These are phyloP conservation scores for Leptarthrus brevirostris DNA, from an alignment of 2,888 invertebrate species.

Conservation along the genomic window DNA sequence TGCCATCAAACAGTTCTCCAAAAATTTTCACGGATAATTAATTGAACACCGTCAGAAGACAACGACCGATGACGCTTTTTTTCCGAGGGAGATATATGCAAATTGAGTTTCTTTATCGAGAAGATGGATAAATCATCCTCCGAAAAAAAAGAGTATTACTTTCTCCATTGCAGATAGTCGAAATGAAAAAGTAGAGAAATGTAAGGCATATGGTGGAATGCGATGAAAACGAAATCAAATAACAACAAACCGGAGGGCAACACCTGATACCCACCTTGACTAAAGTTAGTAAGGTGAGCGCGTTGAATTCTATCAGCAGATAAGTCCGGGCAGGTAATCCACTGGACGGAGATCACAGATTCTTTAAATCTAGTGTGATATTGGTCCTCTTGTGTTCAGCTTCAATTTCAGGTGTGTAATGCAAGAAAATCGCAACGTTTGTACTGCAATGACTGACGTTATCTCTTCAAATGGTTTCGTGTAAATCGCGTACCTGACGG, in stretches of 20 bases:
- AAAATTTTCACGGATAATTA: too few species aligned
- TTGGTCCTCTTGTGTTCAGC: neutral
- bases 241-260: conserved; percentile 4
- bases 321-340: neutral
- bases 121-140: conserved; percentile 19
- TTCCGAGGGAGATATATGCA: conserved; percentile 20
- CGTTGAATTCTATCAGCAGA: conserved; percentile 33
- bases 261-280: conserved; percentile 34
- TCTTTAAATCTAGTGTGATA: conserved; percentile 7
- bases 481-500: neutral
- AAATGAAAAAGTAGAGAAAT: conserved; percentile 20
- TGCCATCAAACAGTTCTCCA: too few species aligned
- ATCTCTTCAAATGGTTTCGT: conserved; percentile 10
- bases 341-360: conserved; percentile 11
- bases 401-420: conserved; percentile 27
- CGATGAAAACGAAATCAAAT: conserved; percentile 25
- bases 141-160: conserved; percentile 25
- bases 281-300: conserved; percentile 39
- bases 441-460: neutral
- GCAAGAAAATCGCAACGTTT: conserved; percentile 11
- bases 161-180: conserved; percentile 1
- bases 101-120: conserved; percentile 36
- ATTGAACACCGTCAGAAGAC: too few species aligned
- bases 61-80: neutral
- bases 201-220: conserved; percentile 16